These are phyloP conservation scores for Forbesichthys agassizii DNA, from an alignment of 2,113 vertebrate genomes.

Conservation along the genomic window DNA sequence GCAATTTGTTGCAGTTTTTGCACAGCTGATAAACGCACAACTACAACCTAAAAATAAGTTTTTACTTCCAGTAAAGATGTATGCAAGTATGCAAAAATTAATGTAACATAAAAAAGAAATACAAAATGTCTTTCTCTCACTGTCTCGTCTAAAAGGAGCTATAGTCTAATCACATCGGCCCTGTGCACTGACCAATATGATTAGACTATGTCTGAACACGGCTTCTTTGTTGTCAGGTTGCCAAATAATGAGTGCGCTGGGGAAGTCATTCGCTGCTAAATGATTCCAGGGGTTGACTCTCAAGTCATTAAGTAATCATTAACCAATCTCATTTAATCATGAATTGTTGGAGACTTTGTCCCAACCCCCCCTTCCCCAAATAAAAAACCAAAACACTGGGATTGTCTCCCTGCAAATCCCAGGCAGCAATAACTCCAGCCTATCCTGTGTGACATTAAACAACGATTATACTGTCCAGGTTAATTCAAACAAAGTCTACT, in stretches of 20 bases:
- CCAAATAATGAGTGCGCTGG: conserved; percentile 45
- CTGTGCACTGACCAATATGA: conserved; percentile 21
- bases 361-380: not conserved
- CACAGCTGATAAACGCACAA: too few species aligned
- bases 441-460: not conserved
- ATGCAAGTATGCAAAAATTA: too few species aligned
- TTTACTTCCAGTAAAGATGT: too few species aligned
- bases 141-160: too few species aligned
- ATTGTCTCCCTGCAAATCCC: not conserved
- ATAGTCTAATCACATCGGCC: too few species aligned
- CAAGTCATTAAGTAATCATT: conserved; percentile 60
- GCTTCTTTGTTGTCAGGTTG: conserved; percentile 55
- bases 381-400: not conserved
- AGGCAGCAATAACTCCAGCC: not conserved
- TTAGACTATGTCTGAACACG: conserved; percentile 46
- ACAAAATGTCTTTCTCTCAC: too few species aligned
- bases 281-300: conserved; percentile 55
- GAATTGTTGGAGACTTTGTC: conserved; percentile 27
- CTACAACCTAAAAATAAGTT: too few species aligned
- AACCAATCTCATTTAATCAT: conserved; percentile 66
- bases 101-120: too few species aligned
- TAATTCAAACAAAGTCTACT: too few species aligned
- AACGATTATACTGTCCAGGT: not conserved
- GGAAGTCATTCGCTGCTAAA: conserved; percentile 60
- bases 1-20: too few species aligned